phyloP scores from a whole-genome alignment of 2,797 vertebrate genomes.

The Todus mexicanus region DNA sequence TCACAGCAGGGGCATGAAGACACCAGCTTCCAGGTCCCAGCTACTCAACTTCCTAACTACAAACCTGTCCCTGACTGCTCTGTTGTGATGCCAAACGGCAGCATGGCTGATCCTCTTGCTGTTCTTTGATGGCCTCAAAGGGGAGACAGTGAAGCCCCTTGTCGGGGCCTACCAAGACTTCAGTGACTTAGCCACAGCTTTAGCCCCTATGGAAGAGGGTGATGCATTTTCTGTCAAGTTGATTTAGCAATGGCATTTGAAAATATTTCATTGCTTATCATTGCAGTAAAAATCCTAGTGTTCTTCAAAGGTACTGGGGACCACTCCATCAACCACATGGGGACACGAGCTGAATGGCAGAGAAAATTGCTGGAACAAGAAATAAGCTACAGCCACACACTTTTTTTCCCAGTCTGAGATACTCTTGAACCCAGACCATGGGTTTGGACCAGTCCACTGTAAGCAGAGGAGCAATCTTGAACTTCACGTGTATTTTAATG shows the following conservation, averaged over 20 bases:
- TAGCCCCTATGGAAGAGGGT: background rate
- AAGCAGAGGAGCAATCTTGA: background rate
- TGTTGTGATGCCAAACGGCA: background rate
- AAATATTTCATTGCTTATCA: background rate
- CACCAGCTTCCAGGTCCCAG: background rate
- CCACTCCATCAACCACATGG: background rate
- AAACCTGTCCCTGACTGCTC: background rate
- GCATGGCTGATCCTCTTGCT: fast-evolving
- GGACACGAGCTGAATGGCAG: background rate
- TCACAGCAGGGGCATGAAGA: background rate
- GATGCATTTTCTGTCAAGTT: background rate
- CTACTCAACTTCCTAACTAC: background rate
- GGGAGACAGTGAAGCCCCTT: background rate
- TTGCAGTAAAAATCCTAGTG: background rate
- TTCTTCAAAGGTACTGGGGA: background rate
- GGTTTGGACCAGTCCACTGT: background rate
- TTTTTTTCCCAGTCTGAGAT: background rate
- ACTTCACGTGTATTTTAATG: background rate
- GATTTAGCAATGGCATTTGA: background rate
- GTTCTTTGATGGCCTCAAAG: background rate
- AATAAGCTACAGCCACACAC: background rate
- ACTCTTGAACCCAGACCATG: background rate
- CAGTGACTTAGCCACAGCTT: background rate
- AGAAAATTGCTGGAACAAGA: background rate
- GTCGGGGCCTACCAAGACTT: background rate